A percentile compares a stretch with the other conserved stretches of the same genome.
Evolutionary conservation across 2,797 vertebrate genomes (phyloP).

Genomic region (Gymnopithys bicolor): DNA sequence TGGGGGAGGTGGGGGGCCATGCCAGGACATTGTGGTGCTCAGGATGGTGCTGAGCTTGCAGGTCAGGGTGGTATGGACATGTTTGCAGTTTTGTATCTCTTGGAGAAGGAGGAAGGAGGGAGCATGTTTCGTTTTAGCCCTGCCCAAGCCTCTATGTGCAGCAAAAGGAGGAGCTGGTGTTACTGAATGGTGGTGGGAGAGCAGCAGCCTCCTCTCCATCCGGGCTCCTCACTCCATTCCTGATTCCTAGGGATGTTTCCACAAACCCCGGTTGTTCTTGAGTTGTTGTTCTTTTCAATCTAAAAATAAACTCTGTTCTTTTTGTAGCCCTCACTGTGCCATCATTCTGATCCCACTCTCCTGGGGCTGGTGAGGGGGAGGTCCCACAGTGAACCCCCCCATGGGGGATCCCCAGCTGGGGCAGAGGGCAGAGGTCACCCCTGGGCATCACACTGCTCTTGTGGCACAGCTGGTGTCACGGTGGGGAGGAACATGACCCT

Average conservation of each 20-base stretch:
- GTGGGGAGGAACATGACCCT: not conserved
- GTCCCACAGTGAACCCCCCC: rapidly evolving
- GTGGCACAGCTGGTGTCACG: rapidly evolving
- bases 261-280: rapidly evolving
- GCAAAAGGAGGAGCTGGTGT: not conserved
- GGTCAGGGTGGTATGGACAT: rapidly evolving
- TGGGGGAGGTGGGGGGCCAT: rapidly evolving
- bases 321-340: not conserved
- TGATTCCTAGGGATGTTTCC: too few species aligned
- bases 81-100: rapidly evolving
- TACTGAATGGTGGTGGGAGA: not conserved
- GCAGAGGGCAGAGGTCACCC: not conserved
- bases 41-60: not conserved
- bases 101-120: not conserved
- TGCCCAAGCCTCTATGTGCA: not conserved
- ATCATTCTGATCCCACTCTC: rapidly evolving
- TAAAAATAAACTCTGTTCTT: not conserved
- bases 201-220: rapidly evolving
- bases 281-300: not conserved
- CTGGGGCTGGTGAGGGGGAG: not conserved
- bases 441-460: too few species aligned
- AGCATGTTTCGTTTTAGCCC: not conserved
- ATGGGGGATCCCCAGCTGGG: rapidly evolving
- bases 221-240: rapidly evolving
- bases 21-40: rapidly evolving